These are phyloP conservation scores for Cancer borealis DNA, from an alignment of 2,888 invertebrate genomes.

Conservation along the genomic window DNA sequence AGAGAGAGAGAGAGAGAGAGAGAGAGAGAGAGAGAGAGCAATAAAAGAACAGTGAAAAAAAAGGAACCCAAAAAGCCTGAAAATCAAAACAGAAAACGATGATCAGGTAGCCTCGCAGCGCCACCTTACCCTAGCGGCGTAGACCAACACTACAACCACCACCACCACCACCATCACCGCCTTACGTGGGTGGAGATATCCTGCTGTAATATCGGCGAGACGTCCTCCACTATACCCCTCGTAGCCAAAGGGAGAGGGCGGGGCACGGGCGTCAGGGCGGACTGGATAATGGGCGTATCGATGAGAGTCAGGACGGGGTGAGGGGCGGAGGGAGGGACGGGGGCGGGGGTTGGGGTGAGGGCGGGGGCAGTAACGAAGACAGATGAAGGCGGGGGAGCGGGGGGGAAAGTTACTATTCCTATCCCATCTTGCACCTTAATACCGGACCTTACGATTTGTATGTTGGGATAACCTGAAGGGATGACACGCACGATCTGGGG, in stretches of 20 bases:
- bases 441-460: slow-evolving; percentile 41
- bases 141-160: neutral
- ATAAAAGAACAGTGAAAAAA: neutral
- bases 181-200: neutral
- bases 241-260: neutral
- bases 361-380: neutral
- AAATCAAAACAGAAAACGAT: neutral
- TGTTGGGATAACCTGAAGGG: slow-evolving; percentile 42
- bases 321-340: neutral
- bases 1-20: slow-evolving; percentile 9
- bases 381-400: neutral
- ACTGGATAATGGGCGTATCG: neutral
- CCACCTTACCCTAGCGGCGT: neutral
- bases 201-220: neutral
- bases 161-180: neutral
- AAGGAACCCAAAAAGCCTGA: neutral
- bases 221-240: slow-evolving; percentile 57
- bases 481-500: neutral
- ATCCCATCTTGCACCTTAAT: slow-evolving; percentile 1
- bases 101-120: neutral
- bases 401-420: neutral
- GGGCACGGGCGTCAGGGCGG: neutral
- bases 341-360: neutral
- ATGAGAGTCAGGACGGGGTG: neutral
- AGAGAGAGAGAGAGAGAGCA: neutral